Conservation (phyloP, 2,797 vertebrate species). For the Scolopax bukidnonensis region DNA sequence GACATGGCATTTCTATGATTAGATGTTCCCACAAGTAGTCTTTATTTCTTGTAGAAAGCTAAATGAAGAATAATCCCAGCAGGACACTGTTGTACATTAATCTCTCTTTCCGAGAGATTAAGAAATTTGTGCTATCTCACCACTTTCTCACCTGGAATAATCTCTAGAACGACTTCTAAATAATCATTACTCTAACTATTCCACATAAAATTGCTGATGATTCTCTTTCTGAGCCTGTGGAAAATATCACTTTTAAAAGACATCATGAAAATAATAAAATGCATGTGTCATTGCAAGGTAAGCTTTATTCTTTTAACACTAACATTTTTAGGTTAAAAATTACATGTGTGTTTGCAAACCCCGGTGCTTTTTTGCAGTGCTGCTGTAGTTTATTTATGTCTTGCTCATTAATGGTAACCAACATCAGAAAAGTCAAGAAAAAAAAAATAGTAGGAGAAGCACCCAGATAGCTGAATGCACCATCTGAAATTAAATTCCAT, state of each 20-base stretch:
- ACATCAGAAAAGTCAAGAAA: neutral
- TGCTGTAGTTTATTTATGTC: neutral
- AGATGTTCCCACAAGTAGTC: neutral
- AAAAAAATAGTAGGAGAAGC: neutral
- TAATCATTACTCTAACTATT: neutral
- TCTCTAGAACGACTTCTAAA: neutral
- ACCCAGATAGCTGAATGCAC: neutral
- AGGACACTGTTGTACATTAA: neutral
- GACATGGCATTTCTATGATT: neutral
- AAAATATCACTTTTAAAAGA: neutral
- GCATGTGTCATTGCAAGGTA: neutral
- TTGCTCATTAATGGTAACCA: neutral
- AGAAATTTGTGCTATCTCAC: neutral
- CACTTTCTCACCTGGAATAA: neutral
- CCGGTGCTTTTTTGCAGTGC: neutral
- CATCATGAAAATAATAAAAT: neutral
- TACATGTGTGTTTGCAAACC: neutral
- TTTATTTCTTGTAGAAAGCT: neutral
- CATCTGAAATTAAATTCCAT: neutral
- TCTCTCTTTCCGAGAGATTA: neutral
- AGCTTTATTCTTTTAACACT: neutral
- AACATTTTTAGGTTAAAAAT: neutral
- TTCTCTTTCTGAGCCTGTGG: neutral
- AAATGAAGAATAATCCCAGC: neutral
- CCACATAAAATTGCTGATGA: neutral